Evolutionary conservation across 2,888 invertebrate species (phyloP), one percentile per base, ranked within the genome.

Genomic region (Caenorhabditis sp.): DNA sequence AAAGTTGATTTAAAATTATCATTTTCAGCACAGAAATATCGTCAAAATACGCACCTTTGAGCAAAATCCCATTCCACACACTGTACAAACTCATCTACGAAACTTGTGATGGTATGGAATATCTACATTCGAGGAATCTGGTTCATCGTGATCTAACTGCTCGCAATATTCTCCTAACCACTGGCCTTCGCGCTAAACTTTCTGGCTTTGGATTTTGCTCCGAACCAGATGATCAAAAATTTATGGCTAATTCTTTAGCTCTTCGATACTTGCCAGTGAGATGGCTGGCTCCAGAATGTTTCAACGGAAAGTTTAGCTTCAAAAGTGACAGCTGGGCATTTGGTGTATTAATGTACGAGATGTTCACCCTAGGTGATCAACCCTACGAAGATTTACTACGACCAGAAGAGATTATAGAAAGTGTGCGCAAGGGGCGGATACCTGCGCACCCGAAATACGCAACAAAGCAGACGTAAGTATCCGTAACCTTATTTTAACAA

Each of bases 301-400:
- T 78, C 64, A 72, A 75, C 43, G 83, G 83, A 17, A 73, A 75
- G 36, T 83, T 83, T 62, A 65, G 74, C 25, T 26, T 63, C 1
- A 69, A 71, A 62, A 81, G 76, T 58, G 83, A 83, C 58, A 82
- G 82, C 14, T 82, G 82, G 82, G 77, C 83, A 0, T 82, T 83
- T 36, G 81, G 73, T 20, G 77, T 81, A 12, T 57, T 76, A 2
- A 73, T 83, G 50, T 81, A 76, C 62, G 81, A 83, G 57, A 76
- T 81, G 4, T 83, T 81, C 64, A 70, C 80, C 0, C 61, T 81
- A 12, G 83, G 83, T 12, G 78, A 80, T 17, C 72, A 71, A 36
- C 83, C 83, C 1, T 81, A 78, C 56, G 76, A 75, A 20, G 81
- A 82, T 43, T 58, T 83, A 21, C 21, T 67, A 8, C 36, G 68